Percentiles rank a stretch among this genome's conserved stretches.
Conservation (phyloP, 2,113 vertebrate genomes). For the Neodontobutis hainanensis region DNA sequence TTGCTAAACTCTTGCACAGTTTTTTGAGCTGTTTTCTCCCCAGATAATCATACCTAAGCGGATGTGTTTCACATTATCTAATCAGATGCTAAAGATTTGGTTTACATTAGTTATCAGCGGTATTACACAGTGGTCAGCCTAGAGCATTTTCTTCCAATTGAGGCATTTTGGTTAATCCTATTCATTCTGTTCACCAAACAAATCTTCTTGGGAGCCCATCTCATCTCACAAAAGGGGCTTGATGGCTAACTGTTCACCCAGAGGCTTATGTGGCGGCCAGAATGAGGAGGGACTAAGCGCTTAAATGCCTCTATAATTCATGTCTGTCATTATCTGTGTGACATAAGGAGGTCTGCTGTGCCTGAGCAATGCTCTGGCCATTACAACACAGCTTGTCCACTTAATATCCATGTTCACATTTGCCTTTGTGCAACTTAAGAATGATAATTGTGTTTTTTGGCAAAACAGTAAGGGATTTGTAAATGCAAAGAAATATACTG, state of each 20-base stretch:
- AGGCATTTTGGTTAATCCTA: constrained; percentile 67
- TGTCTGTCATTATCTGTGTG: constrained; percentile 58
- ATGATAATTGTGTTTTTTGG: constrained; percentile 6
- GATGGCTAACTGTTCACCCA: constrained; percentile 51
- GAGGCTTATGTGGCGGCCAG: constrained; percentile 51
- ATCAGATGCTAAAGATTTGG: constrained; percentile 61
- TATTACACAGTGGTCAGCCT: constrained; percentile 50
- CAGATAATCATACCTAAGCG: constrained; percentile 33
- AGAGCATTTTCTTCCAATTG: constrained; percentile 55
- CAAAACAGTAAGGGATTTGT: background rate
- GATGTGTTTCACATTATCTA: constrained; percentile 44
- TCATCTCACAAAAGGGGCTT: constrained; percentile 50
- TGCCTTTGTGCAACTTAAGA: background rate
- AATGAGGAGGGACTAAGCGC: constrained; percentile 52
- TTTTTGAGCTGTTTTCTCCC: constrained; percentile 10
- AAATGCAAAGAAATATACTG: background rate
- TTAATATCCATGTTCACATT: background rate
- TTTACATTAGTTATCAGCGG: constrained; percentile 53
- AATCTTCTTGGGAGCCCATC: constrained; percentile 66
- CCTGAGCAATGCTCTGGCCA: constrained; percentile 35
- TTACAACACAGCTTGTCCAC: constrained; percentile 29
- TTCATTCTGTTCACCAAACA: constrained; percentile 38
- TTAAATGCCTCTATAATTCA: constrained; percentile 62
- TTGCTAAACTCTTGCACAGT: constrained; percentile 6
- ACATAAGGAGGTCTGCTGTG: constrained; percentile 43